These are phyloP conservation scores for Orientallactaga bullata DNA, from an alignment of 2,113 vertebrate species.

Conservation along the genomic window DNA sequence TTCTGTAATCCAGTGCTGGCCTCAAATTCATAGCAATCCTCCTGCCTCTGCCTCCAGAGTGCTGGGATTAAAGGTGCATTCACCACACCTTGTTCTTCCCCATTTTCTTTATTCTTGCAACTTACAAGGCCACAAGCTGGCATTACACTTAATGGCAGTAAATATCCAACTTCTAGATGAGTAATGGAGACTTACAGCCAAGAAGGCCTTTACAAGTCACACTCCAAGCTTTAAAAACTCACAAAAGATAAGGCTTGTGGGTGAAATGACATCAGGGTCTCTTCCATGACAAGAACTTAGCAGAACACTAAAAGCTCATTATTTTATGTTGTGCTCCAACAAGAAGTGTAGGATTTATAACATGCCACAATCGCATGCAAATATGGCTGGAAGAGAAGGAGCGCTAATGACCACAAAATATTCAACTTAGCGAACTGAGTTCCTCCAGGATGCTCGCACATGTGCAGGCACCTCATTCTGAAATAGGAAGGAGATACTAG, in stretches of 20 bases:
- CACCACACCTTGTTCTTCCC: neutral
- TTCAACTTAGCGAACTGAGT: no score
- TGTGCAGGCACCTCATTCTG: no score
- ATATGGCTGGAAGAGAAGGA: neutral
- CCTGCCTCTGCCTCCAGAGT: no score
- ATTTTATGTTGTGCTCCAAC: neutral
- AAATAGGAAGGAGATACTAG: no score
- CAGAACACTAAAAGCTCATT: neutral
- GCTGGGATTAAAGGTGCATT: no score
- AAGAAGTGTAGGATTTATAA: neutral
- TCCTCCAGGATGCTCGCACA: no score
- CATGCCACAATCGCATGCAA: neutral
- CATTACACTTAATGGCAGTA: slow-evolving; percentile 9
- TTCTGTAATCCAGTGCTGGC: no score
- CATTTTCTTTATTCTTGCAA: slow-evolving; percentile 2
- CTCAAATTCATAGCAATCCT: no score
- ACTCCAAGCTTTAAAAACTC: neutral
- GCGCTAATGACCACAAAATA: no score
- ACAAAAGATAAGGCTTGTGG: neutral
- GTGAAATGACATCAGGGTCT: neutral
- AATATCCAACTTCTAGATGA: neutral
- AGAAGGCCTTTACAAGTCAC: neutral
- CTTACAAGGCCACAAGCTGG: neutral
- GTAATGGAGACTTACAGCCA: neutral
- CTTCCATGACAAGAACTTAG: slow-evolving; percentile 13